These are phyloP conservation scores for Plusia festucae DNA, from an alignment of 2,888 invertebrate species.

Conservation along the genomic window DNA sequence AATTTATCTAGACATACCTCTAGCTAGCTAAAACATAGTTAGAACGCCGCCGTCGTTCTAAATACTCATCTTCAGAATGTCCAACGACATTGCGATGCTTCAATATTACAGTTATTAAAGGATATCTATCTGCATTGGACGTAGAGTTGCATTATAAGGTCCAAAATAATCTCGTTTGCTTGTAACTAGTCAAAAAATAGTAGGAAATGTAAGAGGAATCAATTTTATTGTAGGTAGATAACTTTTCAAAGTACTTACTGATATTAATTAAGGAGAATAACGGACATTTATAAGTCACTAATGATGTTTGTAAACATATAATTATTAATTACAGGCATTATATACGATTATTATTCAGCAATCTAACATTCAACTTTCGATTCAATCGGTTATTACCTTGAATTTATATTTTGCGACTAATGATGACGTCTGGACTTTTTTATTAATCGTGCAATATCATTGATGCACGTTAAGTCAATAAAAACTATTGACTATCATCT, in stretches of 20 bases:
- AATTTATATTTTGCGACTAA: not conserved
- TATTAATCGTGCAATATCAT: not conserved
- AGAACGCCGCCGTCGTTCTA: conserved; percentile 44
- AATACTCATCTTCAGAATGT: conserved; percentile 57
- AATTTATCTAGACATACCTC: conserved; percentile 71
- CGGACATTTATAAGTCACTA: not conserved
- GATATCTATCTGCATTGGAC: conserved; percentile 39
- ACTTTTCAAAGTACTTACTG: too few species aligned
- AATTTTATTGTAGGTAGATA: not conserved
- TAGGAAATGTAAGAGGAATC: conserved; percentile 14
- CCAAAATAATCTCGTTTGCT: conserved; percentile 22
- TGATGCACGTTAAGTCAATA: not conserved
- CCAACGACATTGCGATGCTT: conserved; percentile 49
- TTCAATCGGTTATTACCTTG: too few species aligned
- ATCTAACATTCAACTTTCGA: not conserved
- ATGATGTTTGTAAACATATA: not conserved
- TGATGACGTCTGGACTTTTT: not conserved
- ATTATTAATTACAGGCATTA: not conserved
- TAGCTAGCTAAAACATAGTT: conserved; percentile 55
- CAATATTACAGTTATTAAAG: conserved; percentile 36
- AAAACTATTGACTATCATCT: not conserved
- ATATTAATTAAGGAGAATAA: not conserved
- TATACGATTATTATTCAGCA: too few species aligned
- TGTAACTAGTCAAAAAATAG: not conserved
- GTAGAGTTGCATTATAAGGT: conserved; percentile 25